These are phyloP conservation scores for Melikaiella ostensackeni DNA, from an alignment of 2,888 invertebrate genomes.

Conservation along the genomic window DNA sequence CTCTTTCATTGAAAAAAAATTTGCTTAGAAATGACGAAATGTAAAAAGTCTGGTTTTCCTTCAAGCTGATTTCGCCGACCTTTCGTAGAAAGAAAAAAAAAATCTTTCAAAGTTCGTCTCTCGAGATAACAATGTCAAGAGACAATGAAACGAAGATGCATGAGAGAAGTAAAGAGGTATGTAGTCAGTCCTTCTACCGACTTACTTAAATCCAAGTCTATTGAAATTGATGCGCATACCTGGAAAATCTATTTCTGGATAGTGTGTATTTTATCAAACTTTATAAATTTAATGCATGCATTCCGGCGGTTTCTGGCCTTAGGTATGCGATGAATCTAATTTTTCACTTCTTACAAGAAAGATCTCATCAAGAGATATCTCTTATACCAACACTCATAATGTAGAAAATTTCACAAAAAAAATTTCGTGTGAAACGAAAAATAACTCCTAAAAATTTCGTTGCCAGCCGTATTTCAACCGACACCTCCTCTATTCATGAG, in stretches of 20 bases:
- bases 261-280: background rate
- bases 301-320: too few relatives aligned
- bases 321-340: too few relatives aligned
- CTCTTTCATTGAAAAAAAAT: background rate
- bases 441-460: too few relatives aligned
- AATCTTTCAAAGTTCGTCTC: background rate
- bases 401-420: too few relatives aligned
- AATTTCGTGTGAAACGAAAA: too few relatives aligned
- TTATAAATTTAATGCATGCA: too few relatives aligned
- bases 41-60: background rate
- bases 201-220: background rate
- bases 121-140: background rate
- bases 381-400: too few relatives aligned
- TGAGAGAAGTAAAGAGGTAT: constrained; percentile 14
- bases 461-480: too few relatives aligned
- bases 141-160: constrained; percentile 27
- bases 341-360: too few relatives aligned
- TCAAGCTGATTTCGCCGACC: background rate
- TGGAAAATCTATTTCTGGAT: background rate
- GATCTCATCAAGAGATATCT: too few relatives aligned
- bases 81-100: background rate
- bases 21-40: background rate
- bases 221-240: background rate
- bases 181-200: background rate
- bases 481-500: too few relatives aligned